These are phyloP conservation scores for Polia nebulosa DNA, from an alignment of 2,888 invertebrate species.

Conservation along the genomic window DNA sequence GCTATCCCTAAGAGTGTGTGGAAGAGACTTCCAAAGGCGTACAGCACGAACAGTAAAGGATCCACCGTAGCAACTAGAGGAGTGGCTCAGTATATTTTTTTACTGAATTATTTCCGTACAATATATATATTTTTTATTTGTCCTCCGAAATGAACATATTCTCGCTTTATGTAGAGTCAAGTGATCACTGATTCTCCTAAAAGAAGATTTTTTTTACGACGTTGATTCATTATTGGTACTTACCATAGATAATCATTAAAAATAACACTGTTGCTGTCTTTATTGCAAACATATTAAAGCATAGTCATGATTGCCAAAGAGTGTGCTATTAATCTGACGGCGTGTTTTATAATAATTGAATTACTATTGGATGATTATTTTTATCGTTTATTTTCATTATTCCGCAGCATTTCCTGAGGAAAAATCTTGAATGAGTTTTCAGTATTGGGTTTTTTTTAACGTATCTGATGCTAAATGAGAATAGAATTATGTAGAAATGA, in stretches of 20 bases:
- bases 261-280: constrained; percentile 24
- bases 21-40: too few species aligned
- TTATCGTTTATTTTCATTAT: constrained; percentile 2
- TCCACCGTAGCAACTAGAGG: too few species aligned
- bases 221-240: constrained; percentile 5
- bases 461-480: background rate
- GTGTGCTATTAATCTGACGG: constrained; percentile 37
- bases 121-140: too few species aligned
- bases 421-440: background rate
- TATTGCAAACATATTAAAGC: constrained; percentile 41
- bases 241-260: constrained; percentile 43
- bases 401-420: constrained; percentile 1
- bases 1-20: too few species aligned
- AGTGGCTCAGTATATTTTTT: too few species aligned
- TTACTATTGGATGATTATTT: constrained; percentile 26
- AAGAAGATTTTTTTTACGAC: background rate
- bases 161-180: background rate
- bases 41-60: too few species aligned
- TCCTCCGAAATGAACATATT: background rate
- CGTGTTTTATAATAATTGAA: constrained; percentile 38
- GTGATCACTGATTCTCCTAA: background rate
- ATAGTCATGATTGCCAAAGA: constrained; percentile 12
- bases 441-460: background rate
- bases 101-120: too few species aligned
- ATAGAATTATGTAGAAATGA: background rate